phyloP scores from a whole-genome alignment of 2,888 invertebrate species.

The Tricholauxania praeusta region DNA sequence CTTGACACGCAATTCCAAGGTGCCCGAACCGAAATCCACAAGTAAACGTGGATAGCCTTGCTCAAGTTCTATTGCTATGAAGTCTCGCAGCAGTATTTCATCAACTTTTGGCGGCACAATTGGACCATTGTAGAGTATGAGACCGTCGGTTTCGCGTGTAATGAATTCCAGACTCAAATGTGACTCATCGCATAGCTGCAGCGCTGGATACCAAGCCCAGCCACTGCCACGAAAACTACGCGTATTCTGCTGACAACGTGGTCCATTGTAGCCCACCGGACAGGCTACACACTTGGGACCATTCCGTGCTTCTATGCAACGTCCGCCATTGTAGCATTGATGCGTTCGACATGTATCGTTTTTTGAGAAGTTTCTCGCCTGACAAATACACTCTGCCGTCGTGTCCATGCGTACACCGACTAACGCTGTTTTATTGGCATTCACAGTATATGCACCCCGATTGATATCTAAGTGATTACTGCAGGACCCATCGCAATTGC shows the following conservation, averaged over 20 bases:
- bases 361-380: conserved; percentile 90
- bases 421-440: conserved; percentile 95
- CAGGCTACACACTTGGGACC: conserved; percentile 88
- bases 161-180: conserved; percentile 96
- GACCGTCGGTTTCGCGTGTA: conserved; percentile 88
- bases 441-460: conserved; percentile 91
- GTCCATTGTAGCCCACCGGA: conserved; percentile 91
- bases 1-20: conserved; percentile 85
- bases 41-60: conserved; percentile 89
- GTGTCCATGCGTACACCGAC: conserved; percentile 95
- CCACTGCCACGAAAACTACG: conserved; percentile 94
- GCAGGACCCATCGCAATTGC: conserved; percentile 94
- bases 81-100: conserved; percentile 87
- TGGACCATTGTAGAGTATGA: conserved; percentile 96
- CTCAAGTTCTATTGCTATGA: conserved; percentile 92
- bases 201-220: conserved; percentile 97
- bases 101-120: conserved; percentile 91
- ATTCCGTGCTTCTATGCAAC: conserved; percentile 91
- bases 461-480: conserved; percentile 87
- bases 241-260: conserved; percentile 95
- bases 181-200: conserved; percentile 94
- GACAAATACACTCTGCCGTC: conserved; percentile 90
- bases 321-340: conserved; percentile 94
- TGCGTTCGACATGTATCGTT: conserved; percentile 88
- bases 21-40: conserved; percentile 95